These are phyloP conservation scores for Epistrophella euchroma DNA, from an alignment of 2,888 invertebrate species.

Conservation along the genomic window DNA sequence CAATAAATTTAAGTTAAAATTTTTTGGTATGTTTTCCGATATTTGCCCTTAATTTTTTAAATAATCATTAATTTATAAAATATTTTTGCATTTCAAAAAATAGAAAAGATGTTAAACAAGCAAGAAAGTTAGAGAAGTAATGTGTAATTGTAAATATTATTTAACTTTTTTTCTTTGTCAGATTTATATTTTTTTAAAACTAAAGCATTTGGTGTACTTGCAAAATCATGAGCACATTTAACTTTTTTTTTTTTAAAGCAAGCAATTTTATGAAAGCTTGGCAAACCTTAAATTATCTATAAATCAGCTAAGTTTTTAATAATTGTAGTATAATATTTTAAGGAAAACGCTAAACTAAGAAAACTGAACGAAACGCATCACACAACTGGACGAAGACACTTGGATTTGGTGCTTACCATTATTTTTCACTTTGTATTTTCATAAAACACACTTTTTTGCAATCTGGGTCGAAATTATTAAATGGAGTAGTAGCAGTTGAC, in stretches of 20 bases:
- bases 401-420: conserved; percentile 56
- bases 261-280: not conserved
- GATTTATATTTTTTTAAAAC: not conserved
- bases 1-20: too few species aligned
- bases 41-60: too few species aligned
- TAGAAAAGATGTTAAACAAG: conserved; percentile 2
- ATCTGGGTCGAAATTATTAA: conserved; percentile 30
- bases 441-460: conserved; percentile 21
- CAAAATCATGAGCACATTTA: conserved; percentile 15
- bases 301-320: not conserved
- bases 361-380: conserved; percentile 66
- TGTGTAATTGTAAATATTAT: not conserved
- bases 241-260: not conserved
- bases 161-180: not conserved
- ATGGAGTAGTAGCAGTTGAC: conserved; percentile 24
- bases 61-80: too few species aligned
- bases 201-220: not conserved
- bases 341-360: not conserved
- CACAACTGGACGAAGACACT: conserved; percentile 63
- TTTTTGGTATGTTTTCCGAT: too few species aligned
- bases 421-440: conserved; percentile 15
- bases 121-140: not conserved
- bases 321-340: not conserved
- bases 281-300: not conserved
- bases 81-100: too few species aligned